Base-by-base conservation (phyloP, 2,888 invertebrate genomes). In the Drosophila demipolita region DNA sequence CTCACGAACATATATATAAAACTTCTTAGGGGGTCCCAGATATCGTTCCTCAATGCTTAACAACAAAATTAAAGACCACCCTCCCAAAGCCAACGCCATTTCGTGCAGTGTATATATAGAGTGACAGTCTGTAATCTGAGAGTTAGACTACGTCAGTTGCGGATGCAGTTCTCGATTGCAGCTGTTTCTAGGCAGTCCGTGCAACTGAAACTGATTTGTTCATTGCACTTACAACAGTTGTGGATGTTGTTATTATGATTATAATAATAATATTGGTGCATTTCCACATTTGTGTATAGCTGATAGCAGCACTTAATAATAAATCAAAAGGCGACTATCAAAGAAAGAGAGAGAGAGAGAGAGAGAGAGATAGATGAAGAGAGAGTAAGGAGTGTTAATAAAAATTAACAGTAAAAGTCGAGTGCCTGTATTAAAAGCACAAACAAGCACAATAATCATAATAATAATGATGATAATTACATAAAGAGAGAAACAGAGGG, bases 271-370 rank as follows among this genome's bases (percentile, higher is more conserved):
- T 38, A 70, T 58, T 79, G 57, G 61, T 64, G 72, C 80, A 78
- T 72, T 79, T 79, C 63, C 79, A 70, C 67, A 72, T 75, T 79
- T 52, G 52, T 59, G 64, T 66, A 58, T 63, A 35, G 53, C 64
- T 80, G 83, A 82, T 82, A 82, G 81, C 72, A 68, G 60, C 65
- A 64, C 68, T 76, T 66, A 78, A 79, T 81, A 85, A 73, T 45
- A 50, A 61, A 62, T 54, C 32, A 35, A 49, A 33, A 73, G 63
- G 59, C 69, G 71, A 59, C 79, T 84, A 77, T 64, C 17, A 32
- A 36, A 11, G 49, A 11, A 6, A 6, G 38, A 29, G 11, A 32
- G 11, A 36, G 11, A 15, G 42, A 45, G 3, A 6, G 38, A 29
- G 11, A 38, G n/a, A 40, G 50, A 26, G 11, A n/a, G n/a, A 33